phyloP scores from a whole-genome alignment of 2,888 invertebrate species.

The Saturnia pavonia region DNA sequence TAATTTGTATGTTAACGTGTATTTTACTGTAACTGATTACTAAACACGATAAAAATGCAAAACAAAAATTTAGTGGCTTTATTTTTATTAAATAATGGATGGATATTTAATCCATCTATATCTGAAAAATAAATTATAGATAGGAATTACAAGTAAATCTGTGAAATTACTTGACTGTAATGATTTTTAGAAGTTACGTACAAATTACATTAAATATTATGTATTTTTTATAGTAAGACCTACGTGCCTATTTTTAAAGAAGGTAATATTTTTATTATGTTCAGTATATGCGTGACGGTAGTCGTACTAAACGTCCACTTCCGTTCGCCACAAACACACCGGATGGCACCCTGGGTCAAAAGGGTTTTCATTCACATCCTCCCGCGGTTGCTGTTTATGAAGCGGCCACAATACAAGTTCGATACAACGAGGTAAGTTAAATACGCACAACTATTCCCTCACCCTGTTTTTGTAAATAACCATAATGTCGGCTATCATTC shows the following conservation, averaged over 20 bases:
- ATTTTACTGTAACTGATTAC: neutral
- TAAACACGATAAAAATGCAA: neutral
- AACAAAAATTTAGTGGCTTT: neutral
- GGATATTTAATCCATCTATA: no score
- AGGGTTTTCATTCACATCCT: conserved; percentile 97
- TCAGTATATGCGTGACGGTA: conserved; percentile 96
- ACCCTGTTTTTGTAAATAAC: neutral
- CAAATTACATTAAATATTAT: no score
- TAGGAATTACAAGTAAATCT: neutral
- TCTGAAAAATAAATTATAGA: no score
- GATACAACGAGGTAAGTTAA: conserved; percentile 80
- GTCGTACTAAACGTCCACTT: conserved; percentile 98
- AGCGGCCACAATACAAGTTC: conserved; percentile 87
- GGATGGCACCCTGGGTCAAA: conserved; percentile 98
- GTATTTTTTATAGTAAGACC: no score
- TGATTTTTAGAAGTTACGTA: no score
- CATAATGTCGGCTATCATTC: neutral
- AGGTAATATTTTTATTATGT: conserved; percentile 18
- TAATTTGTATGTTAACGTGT: neutral
- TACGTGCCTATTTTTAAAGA: neutral
- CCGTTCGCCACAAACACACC: conserved; percentile 98
- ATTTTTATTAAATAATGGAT: neutral
- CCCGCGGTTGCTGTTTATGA: conserved; percentile 96
- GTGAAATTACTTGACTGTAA: no score
- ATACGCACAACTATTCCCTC: conserved; percentile 37